A percentile compares a stretch with the other conserved stretches of the same genome.
Evolutionary conservation across 2,113 vertebrate species (phyloP).

Genomic region (Coryphaenoides rupestris): DNA sequence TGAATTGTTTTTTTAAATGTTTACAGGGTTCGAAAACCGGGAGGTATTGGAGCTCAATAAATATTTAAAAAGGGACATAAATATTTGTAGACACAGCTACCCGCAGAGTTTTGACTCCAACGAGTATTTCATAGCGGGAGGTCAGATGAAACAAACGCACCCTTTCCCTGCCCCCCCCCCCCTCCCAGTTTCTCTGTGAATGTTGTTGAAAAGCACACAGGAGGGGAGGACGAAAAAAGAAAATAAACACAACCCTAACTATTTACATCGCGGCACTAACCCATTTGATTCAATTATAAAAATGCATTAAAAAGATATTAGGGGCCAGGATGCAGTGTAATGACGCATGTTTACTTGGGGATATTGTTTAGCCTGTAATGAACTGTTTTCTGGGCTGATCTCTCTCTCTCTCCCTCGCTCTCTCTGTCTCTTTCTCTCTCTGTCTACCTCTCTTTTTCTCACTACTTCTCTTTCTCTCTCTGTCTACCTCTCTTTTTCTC

Average conservation of each 20-base stretch:
- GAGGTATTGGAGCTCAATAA: too few relatives aligned
- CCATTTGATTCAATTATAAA: conserved; percentile 83
- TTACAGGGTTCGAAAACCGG: too few relatives aligned
- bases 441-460: conserved; percentile 33
- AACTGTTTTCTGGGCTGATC: conserved; percentile 70
- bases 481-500: conserved; percentile 20
- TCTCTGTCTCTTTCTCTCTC: too few relatives aligned
- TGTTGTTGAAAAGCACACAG: conserved; percentile 43
- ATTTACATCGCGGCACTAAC: conserved; percentile 72
- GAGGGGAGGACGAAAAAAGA: background rate
- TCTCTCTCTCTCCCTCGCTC: conserved; percentile 3
- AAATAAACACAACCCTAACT: conserved; percentile 46
- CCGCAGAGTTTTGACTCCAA: background rate
- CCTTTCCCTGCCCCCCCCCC: too few relatives aligned
- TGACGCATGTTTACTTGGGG: conserved; percentile 79
- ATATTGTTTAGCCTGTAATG: conserved; percentile 76
- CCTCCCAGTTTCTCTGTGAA: too few relatives aligned
- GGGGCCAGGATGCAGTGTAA: conserved; percentile 72
- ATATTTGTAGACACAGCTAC: too few relatives aligned
- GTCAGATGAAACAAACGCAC: conserved; percentile 36
- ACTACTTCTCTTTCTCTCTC: too few relatives aligned
- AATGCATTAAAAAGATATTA: conserved; percentile 86
- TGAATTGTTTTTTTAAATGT: too few relatives aligned
- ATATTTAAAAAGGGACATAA: too few relatives aligned
- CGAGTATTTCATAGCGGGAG: conserved; percentile 38